Conservation (phyloP, 2,888 invertebrate genomes). For the Cylindroiulus punctatus region DNA sequence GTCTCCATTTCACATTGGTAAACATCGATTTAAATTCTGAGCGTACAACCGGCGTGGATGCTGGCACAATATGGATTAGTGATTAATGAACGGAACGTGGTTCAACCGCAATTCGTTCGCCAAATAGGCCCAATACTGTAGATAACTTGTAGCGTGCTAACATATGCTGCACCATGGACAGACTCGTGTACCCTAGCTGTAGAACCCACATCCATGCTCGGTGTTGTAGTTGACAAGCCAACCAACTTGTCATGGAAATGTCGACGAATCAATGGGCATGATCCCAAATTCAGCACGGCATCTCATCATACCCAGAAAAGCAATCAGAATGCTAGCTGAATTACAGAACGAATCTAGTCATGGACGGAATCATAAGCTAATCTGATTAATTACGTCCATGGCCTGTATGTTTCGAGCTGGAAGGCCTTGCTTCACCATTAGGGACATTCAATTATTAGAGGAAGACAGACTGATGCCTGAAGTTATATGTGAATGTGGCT, state of each 20-base stretch:
- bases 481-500: too few species aligned
- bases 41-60: constrained; percentile 12
- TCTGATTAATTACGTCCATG: not conserved
- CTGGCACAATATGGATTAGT: constrained; percentile 39
- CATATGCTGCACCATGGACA: not conserved
- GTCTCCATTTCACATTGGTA: constrained; percentile 36
- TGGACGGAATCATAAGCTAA: not conserved
- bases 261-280: not conserved
- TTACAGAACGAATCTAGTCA: not conserved
- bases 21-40: constrained; percentile 43
- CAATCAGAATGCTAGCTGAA: not conserved
- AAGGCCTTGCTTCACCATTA: too few species aligned
- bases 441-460: too few species aligned
- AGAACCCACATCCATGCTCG: not conserved
- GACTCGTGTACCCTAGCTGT: not conserved
- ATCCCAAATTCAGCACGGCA: not conserved
- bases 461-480: too few species aligned
- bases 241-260: not conserved
- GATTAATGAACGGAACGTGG: constrained; percentile 47
- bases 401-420: not conserved
- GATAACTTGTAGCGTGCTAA: constrained; percentile 6
- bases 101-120: constrained; percentile 39
- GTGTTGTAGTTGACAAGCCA: not conserved
- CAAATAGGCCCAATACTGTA: not conserved
- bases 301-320: not conserved